phyloP scores from a whole-genome alignment of 1,140 invertebrate species.

The Chionoecetes opilio region DNA sequence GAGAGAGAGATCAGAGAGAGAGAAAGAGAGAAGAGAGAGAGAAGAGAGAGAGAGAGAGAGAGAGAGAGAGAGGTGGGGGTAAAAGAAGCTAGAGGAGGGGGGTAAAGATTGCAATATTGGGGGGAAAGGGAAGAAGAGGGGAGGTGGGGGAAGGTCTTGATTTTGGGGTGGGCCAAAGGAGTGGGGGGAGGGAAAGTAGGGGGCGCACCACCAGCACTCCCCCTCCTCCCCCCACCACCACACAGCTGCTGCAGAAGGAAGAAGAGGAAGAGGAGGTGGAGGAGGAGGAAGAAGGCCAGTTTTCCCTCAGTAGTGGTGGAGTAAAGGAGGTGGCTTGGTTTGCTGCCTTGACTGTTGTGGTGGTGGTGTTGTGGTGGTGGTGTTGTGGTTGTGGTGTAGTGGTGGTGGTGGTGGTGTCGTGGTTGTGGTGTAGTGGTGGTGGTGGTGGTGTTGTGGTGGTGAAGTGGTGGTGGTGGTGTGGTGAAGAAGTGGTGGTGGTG shows the following conservation, averaged over 20 bases:
- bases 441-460: neutral
- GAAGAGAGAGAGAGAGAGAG: conserved; percentile 13
- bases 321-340: neutral
- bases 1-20: neutral
- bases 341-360: neutral
- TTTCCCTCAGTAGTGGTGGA: neutral
- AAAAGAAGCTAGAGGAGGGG: too few relatives aligned
- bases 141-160: too few relatives aligned
- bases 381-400: neutral
- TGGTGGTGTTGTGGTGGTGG: neutral
- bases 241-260: neutral
- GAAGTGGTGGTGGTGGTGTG: neutral
- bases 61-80: neutral
- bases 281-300: conserved; percentile 3
- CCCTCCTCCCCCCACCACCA: neutral
- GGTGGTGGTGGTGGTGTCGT: neutral
- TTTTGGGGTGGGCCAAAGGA: too few relatives aligned
- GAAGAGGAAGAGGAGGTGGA: neutral
- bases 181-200: neutral
- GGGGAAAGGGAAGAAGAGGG: too few relatives aligned
- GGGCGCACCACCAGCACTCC: neutral
- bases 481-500: too few relatives aligned
- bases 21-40: neutral
- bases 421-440: neutral
- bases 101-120: too few relatives aligned